Evolutionary conservation across 2,113 vertebrate genomes (phyloP).

Genomic region (Crotophaga sulcirostris): DNA sequence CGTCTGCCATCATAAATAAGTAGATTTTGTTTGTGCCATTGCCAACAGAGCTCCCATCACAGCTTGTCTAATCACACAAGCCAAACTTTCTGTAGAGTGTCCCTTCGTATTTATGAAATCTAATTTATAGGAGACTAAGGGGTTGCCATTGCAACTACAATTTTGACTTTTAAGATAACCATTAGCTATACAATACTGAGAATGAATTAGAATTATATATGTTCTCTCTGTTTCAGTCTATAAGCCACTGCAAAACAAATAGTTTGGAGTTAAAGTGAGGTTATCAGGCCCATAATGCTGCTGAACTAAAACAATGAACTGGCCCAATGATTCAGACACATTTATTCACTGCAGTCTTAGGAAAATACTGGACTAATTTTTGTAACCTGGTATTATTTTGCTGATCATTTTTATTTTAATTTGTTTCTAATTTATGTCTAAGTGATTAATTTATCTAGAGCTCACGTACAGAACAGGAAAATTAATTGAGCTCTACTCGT

Average conservation of each 20-base stretch:
- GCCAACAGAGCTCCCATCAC: neutral
- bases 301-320: neutral
- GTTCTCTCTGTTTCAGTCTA: neutral
- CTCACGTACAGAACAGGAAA: neutral
- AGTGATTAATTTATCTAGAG: neutral
- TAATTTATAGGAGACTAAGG: neutral
- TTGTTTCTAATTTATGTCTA: neutral
- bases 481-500: fast-evolving
- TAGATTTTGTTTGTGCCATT: neutral
- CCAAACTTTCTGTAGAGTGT: neutral
- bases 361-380: neutral
- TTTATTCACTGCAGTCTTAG: neutral
- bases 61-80: neutral
- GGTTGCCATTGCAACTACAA: neutral
- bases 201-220: neutral
- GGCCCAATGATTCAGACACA: neutral
- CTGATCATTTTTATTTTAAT: neutral
- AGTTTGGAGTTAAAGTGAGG: neutral
- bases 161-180: neutral
- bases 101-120: neutral
- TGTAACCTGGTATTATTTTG: neutral
- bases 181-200: neutral
- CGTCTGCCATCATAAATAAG: neutral
- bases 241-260: neutral
- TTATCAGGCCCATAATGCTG: neutral